Conservation (phyloP, 2,888 invertebrate genomes). For the Tortricodes alternella region DNA sequence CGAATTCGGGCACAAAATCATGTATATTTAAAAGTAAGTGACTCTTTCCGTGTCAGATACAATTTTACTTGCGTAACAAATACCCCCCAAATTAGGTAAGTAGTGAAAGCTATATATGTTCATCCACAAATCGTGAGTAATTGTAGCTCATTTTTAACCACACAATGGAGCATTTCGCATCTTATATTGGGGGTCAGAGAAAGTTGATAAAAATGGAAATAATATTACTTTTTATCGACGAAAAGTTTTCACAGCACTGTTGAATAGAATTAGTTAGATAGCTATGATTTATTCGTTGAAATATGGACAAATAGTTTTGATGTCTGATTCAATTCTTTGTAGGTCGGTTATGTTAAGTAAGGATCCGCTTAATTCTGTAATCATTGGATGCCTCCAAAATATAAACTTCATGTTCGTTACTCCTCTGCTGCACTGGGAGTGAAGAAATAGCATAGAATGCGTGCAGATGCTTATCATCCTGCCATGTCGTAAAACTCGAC, state of each 20-base stretch:
- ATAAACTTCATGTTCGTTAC: too few relatives aligned
- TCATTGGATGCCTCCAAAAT: too few relatives aligned
- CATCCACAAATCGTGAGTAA: slow-evolving; percentile 30
- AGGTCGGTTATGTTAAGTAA: neutral
- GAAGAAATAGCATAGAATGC: too few relatives aligned
- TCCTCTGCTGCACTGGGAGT: too few relatives aligned
- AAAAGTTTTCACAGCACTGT: slow-evolving; percentile 16
- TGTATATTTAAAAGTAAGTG: too few relatives aligned
- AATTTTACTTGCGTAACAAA: slow-evolving; percentile 26
- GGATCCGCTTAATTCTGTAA: too few relatives aligned
- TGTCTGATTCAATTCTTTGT: neutral
- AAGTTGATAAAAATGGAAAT: slow-evolving; percentile 7
- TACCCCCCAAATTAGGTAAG: slow-evolving; percentile 12
- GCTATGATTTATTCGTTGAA: neutral
- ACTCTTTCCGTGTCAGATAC: slow-evolving; percentile 12
- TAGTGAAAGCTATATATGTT: slow-evolving; percentile 26
- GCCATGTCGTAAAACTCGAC: too few relatives aligned
- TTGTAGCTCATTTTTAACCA: slow-evolving; percentile 28
- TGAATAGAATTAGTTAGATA: neutral
- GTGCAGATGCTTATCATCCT: too few relatives aligned
- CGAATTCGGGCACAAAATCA: too few relatives aligned
- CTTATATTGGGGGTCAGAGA: slow-evolving; percentile 31
- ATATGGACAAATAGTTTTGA: too few relatives aligned
- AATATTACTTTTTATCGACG: neutral
- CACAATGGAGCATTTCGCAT: slow-evolving; percentile 28